phyloP scores from a whole-genome alignment of 2,888 invertebrate genomes.

The Carterocephalus palaemon region DNA sequence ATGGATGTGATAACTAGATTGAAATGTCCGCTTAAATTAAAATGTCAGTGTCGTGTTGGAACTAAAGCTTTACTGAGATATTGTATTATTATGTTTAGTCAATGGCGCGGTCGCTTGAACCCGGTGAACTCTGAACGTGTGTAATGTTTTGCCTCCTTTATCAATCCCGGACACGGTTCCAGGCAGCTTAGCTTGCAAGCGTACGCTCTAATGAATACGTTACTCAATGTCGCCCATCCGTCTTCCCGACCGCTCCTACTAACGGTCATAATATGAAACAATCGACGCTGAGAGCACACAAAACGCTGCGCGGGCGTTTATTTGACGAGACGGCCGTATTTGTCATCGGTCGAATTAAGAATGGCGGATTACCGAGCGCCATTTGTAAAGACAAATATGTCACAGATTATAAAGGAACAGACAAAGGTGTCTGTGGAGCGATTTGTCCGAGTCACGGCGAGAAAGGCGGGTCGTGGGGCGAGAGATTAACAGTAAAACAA shows the following conservation, averaged over 20 bases:
- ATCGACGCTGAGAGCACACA: conserved; percentile 4
- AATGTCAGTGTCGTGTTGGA: too few species aligned
- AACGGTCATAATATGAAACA: conserved; percentile 13
- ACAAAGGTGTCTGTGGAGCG: conserved; percentile 25
- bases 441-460: conserved; percentile 27
- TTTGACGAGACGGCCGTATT: conserved; percentile 28
- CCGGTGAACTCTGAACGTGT: neutral
- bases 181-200: too few species aligned
- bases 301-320: conserved; percentile 20
- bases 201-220: too few species aligned
- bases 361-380: conserved; percentile 26
- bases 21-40: too few species aligned
- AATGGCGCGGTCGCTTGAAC: too few species aligned
- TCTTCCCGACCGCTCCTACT: conserved; percentile 7
- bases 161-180: too few species aligned
- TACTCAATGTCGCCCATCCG: neutral
- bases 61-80: too few species aligned
- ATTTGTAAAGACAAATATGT: conserved; percentile 24
- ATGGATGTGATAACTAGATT: too few species aligned
- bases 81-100: too few species aligned
- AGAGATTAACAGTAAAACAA: conserved; percentile 32
- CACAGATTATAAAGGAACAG: conserved; percentile 25
- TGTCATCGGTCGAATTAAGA: conserved; percentile 29
- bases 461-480: conserved; percentile 24
- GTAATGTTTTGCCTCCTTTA: neutral